Conservation (phyloP, 2,113 vertebrate species). For the Equus quagga region DNA sequence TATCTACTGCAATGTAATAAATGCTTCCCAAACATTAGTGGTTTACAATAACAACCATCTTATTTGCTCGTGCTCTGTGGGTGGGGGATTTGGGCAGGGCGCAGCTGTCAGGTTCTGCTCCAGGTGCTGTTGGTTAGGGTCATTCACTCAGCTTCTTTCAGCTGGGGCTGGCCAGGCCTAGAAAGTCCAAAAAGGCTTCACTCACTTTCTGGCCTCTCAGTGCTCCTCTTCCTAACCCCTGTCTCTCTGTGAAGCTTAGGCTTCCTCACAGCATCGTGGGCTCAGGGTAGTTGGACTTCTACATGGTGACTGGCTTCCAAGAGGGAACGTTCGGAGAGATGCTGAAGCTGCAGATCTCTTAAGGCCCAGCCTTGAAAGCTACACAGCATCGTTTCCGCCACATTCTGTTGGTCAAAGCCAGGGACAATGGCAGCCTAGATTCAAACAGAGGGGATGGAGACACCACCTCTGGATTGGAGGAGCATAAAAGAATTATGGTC, state of each 20-base stretch:
- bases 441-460: neutral
- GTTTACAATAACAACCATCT: conserved; percentile 14
- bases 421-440: neutral
- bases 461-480: neutral
- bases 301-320: neutral
- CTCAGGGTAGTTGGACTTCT: neutral
- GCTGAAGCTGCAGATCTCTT: neutral
- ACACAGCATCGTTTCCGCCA: neutral
- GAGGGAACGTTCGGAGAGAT: neutral
- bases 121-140: neutral
- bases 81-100: neutral
- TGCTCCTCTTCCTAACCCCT: too few species aligned
- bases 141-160: neutral
- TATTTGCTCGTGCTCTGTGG: neutral
- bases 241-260: neutral
- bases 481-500: neutral
- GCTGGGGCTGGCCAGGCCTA: neutral
- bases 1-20: neutral
- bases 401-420: neutral
- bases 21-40: neutral
- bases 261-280: neutral
- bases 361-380: neutral
- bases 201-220: neutral
- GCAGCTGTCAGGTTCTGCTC: neutral
- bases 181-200: neutral